Conservation (phyloP, 1,140 invertebrate genomes). For the Drosophila kohkoa region DNA sequence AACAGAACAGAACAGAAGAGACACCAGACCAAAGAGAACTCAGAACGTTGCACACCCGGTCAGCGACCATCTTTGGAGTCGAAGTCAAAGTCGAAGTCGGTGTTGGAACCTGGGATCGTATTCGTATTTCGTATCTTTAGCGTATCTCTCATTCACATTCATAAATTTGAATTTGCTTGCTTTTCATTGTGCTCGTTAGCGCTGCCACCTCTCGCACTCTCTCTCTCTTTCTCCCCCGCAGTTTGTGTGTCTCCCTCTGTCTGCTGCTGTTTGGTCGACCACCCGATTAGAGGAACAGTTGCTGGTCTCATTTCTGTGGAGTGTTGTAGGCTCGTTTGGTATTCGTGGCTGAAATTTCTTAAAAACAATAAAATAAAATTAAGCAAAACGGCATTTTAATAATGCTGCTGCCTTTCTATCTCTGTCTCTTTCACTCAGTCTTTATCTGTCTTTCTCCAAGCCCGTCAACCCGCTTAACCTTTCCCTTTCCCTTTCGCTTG, state of each 20-base stretch:
- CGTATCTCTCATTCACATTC: conserved; percentile 81
- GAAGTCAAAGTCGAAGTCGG: not conserved
- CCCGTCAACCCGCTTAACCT: not conserved
- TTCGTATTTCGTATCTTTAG: conserved; percentile 56
- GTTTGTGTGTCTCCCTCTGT: conserved; percentile 36
- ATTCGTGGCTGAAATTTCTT: conserved; percentile 71
- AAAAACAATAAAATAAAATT: conserved; percentile 84
- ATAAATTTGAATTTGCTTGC: conserved; percentile 80
- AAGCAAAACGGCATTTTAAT: conserved; percentile 84
- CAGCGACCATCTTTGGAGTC: conserved; percentile 15
- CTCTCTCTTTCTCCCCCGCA: too few relatives aligned
- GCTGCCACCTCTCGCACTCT: conserved; percentile 13
- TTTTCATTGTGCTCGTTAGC: conserved; percentile 71
- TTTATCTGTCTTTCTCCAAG: conserved; percentile 5
- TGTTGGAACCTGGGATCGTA: conserved; percentile 7
- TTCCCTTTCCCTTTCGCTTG: conserved; percentile 1
- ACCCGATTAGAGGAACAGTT: conserved; percentile 61
- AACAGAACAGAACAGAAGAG: conserved; percentile 4
- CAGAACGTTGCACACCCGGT: conserved; percentile 40
- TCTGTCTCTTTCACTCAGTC: not conserved
- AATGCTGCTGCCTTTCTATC: conserved; percentile 55
- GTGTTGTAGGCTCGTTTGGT: conserved; percentile 52
- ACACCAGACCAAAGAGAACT: conserved; percentile 7
- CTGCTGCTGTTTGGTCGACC: conserved; percentile 51
- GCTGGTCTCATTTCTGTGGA: conserved; percentile 52